Evolutionary conservation across 2,113 vertebrate species (phyloP).

Genomic region (Mirza zaza): DNA sequence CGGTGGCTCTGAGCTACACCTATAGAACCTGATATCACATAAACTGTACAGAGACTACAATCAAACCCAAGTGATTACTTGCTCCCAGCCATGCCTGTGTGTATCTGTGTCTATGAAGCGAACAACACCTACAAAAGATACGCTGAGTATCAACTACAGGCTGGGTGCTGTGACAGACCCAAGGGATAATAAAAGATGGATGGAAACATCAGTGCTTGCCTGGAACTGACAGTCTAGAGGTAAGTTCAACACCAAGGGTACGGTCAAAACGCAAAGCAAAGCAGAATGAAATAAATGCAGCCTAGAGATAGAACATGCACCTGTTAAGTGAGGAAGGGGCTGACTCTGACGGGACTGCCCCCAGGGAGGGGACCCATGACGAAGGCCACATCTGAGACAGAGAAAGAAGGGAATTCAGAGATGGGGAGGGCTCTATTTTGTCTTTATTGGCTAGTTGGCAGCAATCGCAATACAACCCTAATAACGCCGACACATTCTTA

Average conservation of each 20-base stretch:
- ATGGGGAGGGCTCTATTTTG: not conserved
- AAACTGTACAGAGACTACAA: not conserved
- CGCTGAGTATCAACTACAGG: not conserved
- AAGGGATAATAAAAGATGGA: not conserved
- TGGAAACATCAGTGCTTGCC: not conserved
- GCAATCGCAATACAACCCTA: not conserved
- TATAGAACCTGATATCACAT: not conserved
- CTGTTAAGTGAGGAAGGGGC: fast-evolving
- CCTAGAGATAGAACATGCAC: not conserved
- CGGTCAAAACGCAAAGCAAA: not conserved
- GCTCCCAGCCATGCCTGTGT: not conserved
- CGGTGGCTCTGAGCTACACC: not conserved
- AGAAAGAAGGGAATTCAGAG: not conserved
- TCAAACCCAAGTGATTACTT: not conserved
- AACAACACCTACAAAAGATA: not conserved
- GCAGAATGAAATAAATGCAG: not conserved
- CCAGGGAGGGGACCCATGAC: not conserved
- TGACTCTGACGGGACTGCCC: not conserved
- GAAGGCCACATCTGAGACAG: not conserved
- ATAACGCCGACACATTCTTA: not conserved
- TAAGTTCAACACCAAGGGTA: not conserved
- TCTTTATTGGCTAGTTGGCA: not conserved
- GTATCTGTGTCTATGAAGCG: not conserved
- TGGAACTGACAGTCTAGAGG: not conserved
- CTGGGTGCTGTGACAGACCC: not conserved